Percentiles rank a stretch among this genome's conserved stretches.
phyloP scores from a whole-genome alignment of 1,140 invertebrate species.

The Andricus grossulariae region DNA sequence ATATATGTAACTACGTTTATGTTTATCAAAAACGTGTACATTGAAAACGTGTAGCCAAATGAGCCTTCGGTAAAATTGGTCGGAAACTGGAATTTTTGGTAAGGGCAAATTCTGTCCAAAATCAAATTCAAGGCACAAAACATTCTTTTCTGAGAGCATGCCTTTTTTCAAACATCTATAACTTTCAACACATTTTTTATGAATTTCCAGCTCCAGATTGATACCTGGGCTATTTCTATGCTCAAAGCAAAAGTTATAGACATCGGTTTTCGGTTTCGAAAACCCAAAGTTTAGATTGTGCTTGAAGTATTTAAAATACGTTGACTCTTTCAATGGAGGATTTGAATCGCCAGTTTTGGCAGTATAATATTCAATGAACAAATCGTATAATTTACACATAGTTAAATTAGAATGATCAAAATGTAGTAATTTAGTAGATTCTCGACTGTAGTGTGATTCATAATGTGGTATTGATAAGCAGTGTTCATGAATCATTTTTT shows the following conservation, averaged over 20 bases:
- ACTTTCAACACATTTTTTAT: too few species aligned
- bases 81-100: slow-evolving; percentile 45
- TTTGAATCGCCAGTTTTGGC: slow-evolving; percentile 30
- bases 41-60: slow-evolving; percentile 48
- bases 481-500: slow-evolving; percentile 45
- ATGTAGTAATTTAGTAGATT: slow-evolving; percentile 40
- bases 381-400: slow-evolving; percentile 32
- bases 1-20: too few species aligned
- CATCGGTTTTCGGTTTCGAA: slow-evolving; percentile 38
- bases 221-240: not conserved
- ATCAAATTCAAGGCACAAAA: too few species aligned
- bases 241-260: slow-evolving; percentile 25
- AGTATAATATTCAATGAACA: slow-evolving; percentile 42
- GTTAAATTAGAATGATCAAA: slow-evolving; percentile 44
- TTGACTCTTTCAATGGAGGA: slow-evolving; percentile 38
- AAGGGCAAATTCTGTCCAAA: too few species aligned
- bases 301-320: slow-evolving; percentile 43
- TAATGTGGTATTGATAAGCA: slow-evolving; percentile 40
- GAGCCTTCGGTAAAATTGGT: slow-evolving; percentile 47
- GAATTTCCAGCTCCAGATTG: not conserved
- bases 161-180: not conserved
- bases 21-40: slow-evolving; percentile 32
- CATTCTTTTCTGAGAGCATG: not conserved
- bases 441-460: slow-evolving; percentile 38
- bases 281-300: slow-evolving; percentile 40